Evolutionary conservation across 2,797 vertebrate genomes (phyloP).

Genomic region (Masticophis lateralis): DNA sequence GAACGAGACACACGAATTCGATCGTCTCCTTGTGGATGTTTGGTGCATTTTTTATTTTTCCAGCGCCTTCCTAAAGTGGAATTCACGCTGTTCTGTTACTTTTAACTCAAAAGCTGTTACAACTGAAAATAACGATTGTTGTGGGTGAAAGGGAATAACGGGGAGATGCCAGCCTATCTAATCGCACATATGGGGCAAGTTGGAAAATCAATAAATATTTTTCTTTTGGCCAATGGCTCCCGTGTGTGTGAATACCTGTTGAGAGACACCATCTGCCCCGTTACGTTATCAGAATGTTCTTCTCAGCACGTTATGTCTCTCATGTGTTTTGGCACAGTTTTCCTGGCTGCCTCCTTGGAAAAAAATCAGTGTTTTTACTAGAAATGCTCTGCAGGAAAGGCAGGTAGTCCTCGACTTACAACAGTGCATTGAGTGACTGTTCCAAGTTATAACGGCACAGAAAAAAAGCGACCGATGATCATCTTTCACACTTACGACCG

Average conservation of each 20-base stretch:
- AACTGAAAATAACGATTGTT: not conserved
- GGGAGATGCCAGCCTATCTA: not conserved
- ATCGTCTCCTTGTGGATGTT: not conserved
- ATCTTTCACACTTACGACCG: not conserved
- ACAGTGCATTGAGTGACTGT: not conserved
- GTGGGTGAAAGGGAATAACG: not conserved
- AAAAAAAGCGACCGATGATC: not conserved
- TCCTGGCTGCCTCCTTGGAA: not conserved
- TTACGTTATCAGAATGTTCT: not conserved
- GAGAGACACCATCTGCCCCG: not conserved
- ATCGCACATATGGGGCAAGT: not conserved
- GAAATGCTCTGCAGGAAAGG: not conserved
- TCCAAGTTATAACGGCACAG: not conserved
- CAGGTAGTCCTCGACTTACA: not conserved
- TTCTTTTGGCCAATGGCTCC: too few relatives aligned
- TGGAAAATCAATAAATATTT: slow-evolving; percentile 9
- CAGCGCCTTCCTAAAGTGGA: not conserved
- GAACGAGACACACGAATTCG: too few relatives aligned
- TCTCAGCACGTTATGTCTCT: not conserved
- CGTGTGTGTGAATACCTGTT: not conserved
- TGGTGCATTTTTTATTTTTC: not conserved
- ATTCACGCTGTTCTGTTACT: not conserved
- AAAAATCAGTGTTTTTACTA: not conserved
- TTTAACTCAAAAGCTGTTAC: not conserved
- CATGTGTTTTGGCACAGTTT: not conserved